These are phyloP conservation scores for Pheosia tremula DNA, from an alignment of 2,888 invertebrate species.

Conservation along the genomic window DNA sequence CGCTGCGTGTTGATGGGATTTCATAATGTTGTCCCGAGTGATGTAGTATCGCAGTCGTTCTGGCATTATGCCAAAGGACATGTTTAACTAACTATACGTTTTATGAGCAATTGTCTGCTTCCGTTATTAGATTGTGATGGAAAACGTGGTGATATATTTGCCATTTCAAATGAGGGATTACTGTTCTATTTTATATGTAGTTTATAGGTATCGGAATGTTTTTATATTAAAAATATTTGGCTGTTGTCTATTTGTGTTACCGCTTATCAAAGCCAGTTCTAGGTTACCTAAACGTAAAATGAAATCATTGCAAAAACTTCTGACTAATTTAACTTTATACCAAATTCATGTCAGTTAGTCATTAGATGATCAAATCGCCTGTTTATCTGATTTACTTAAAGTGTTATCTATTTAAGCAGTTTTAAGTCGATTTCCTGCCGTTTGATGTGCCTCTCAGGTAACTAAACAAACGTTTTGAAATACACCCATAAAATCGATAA, in stretches of 20 bases:
- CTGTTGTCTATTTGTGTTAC: background rate
- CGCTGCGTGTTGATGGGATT: constrained; percentile 17
- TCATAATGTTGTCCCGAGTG: constrained; percentile 21
- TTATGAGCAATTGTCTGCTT: constrained; percentile 47
- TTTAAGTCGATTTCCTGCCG: constrained; percentile 2
- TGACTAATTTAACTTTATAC: background rate
- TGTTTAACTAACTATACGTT: constrained; percentile 38
- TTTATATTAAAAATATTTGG: no score
- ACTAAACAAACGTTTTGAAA: constrained; percentile 32
- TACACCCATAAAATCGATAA: constrained; percentile 37
- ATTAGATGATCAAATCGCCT: background rate
- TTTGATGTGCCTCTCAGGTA: constrained; percentile 34
- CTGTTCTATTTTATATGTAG: background rate
- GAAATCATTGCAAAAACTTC: no score
- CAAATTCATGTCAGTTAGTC: background rate
- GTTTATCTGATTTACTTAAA: background rate
- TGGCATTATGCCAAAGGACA: constrained; percentile 45
- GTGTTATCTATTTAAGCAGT: background rate
- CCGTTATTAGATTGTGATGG: constrained; percentile 38
- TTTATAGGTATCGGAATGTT: no score
- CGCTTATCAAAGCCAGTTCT: no score
- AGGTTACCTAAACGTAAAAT: no score
- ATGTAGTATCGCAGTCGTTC: constrained; percentile 34
- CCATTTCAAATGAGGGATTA: constrained; percentile 11
- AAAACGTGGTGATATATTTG: constrained; percentile 24